Evolutionary conservation across 2,113 vertebrate genomes (phyloP), one percentile per base, ranked within the genome.

Genomic region (Cichladusa arquata): DNA sequence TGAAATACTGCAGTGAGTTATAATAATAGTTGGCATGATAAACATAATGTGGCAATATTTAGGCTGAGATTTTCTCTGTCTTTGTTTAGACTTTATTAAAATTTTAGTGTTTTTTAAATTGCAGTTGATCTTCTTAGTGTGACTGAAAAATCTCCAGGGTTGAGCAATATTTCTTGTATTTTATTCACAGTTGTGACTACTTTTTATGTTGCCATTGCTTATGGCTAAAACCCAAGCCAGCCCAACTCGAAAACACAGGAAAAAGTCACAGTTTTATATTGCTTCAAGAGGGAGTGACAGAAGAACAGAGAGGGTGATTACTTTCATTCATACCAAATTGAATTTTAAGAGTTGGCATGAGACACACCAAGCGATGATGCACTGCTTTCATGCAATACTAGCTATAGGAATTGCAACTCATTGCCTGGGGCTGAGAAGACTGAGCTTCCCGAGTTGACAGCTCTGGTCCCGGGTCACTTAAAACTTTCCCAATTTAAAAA

Each of bases 11-110:
- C 44, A 69, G 26, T 47, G 47, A 88, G 58, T 85, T 90, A 82
- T 11, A 81, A 86, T 83, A 58, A 85, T 44, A 86, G 67, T 8
- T 95, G 93, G 93, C 93, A 85, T 60, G 94, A 95, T 90, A 94
- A 95, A 80, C 58, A 58, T 47, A 74, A 81, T 51, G 78, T 72
- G 70, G 85, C 47, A 87, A 73, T 73, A 67, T 77, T 88, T 70
- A 93, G 56, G 62, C 48, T 0, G 44, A 82, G 47, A 80, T 70
- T 89, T 86, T 31, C 38, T 90, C 76, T 86, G 50, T 45, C 58
- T 87, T 88, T 90, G 62, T 70, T 92, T 70, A 65, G 78, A 54
- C 26, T 51, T 20, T 4, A 77, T 47, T 90, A 94, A 83, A 95
- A 77, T 62, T 77, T 70, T 8, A 81, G 51, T 36, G 51, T 66